Conservation (phyloP, 1,140 invertebrate species). For the Ladona fulva region DNA sequence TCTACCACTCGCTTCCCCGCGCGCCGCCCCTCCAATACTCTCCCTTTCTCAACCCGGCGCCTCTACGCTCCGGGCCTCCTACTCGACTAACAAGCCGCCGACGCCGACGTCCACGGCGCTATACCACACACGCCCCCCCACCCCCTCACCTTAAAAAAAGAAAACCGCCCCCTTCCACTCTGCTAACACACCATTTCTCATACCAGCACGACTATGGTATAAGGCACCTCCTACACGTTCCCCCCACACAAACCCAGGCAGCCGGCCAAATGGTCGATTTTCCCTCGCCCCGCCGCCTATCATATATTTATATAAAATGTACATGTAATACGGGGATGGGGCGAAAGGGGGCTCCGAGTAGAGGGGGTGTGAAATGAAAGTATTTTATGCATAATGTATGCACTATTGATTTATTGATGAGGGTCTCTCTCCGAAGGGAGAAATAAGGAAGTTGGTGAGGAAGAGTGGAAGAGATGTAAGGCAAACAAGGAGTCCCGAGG, state of each 20-base stretch:
- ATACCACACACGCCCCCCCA: slow-evolving; percentile 2
- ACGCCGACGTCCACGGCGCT: background rate
- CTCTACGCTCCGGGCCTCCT: background rate
- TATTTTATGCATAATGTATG: slow-evolving; percentile 25
- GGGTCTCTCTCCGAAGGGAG: background rate
- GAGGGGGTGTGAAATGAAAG: slow-evolving; percentile 14
- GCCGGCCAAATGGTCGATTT: slow-evolving; percentile 23
- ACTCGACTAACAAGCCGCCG: background rate
- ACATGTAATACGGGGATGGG: slow-evolving; percentile 8
- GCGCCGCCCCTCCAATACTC: background rate
- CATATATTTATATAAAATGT: slow-evolving; percentile 27
- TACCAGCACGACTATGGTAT: background rate
- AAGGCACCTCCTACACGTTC: background rate
- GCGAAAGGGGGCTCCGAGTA: background rate
- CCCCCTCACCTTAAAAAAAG: background rate
- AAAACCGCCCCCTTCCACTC: background rate
- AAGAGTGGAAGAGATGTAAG: slow-evolving; percentile 1
- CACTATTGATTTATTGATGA: slow-evolving; percentile 10
- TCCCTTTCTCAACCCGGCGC: slow-evolving; percentile 1
- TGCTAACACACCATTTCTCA: slow-evolving; percentile 5
- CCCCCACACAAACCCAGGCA: background rate
- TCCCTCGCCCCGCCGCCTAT: slow-evolving; percentile 21
- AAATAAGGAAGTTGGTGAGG: slow-evolving; percentile 12
- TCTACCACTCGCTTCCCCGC: too few species aligned
- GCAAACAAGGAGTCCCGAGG: background rate